Evolutionary conservation across 2,797 vertebrate genomes (phyloP), one percentile per base, ranked within the genome.

Genomic region (Threskiornis aethiopicus): DNA sequence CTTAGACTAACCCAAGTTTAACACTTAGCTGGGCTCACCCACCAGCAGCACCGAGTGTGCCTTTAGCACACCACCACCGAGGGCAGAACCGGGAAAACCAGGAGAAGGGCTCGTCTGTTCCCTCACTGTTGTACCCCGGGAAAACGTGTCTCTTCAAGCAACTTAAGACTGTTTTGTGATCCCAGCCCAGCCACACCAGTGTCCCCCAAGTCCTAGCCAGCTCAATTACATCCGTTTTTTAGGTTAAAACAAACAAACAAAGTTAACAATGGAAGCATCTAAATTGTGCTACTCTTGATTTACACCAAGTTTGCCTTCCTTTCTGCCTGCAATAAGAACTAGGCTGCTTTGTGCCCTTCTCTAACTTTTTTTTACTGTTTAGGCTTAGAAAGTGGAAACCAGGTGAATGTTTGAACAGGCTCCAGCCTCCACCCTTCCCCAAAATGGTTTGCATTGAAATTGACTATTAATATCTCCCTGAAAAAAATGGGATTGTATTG

Each of bases 321-420:
- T 92, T 92, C 59, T 89, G 25, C 9, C 29, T 87, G n/a, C 33
- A 88, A 33, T 79, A 73, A 91, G 62, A 81, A 49, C 37, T 31
- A 69, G 42, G 28, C 58, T 84, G n/a, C 37, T 89, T 71, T 89
- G 7, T 82, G 58, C 29, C 49, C 16, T 86, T 84, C 52, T 46
- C 3, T 85, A 54, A 47, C 6, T 71, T 69, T 76, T 76, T 82
- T 89, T 54, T 25, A 20, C 12, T 89, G 22, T 81, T 93, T 42
- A 52, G 9, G 13, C 47, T 59, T 18, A 26, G 24, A 54, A 77
- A 65, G 24, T 49, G 22, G 52, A 82, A 90, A 64, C 7, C 16
- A 33, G 49, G 21, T 77, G 37, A 87, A 55, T 66, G 44, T 84
- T 76, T 93, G 37, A 79, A 55, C 4, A 61, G 26, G 35, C 16